Evolutionary conservation across 2,797 vertebrate genomes (phyloP), one percentile per base, ranked within the genome.

Genomic region (Pangasius sanitwongsei): DNA sequence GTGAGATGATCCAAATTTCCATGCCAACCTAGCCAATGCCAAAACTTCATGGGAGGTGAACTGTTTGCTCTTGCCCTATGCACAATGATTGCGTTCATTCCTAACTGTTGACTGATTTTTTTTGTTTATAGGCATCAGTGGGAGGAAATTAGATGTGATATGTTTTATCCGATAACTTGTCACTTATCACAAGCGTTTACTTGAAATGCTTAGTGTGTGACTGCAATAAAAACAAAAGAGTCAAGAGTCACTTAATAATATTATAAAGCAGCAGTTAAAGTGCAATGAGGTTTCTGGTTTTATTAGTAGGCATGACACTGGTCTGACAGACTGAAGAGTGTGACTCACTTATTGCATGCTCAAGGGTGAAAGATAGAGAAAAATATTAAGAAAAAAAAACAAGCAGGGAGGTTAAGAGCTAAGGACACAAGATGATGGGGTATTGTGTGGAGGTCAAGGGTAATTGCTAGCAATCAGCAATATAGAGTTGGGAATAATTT

Each of bases 111-210:
- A 59, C 50, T 31, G 7, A 34, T 81, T 83, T 61, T 53, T 65
- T 63, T n/a, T 65, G n/a, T n/a, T 44, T 63, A 90, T 91, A 93
- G 94, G 95, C 93, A 89, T 90, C 93, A 95, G 92, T 63, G 15
- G 90, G 92, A 74, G 92, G 93, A 96, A 96, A 96, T 93, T 94
- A 96, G 95, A 94, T 94, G 94, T 96, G 94, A 97, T 95, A 93
- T 94, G 92, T 95, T 93, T 93, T 94, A 95, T 95, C 95, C 88
- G 37, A 94, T 86, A 87, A 94, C 89, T 91, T 83, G 90, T 90
- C 92, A 92, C 90, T 92, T 90, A 92, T 93, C 93, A 94, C 48
- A 90, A 87, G 93, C 92, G 92, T 95, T 93, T 93, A 90, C 90
- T 75, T 77, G 90, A 92, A 86, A 13, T 72, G 89, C 2, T 89